These are phyloP conservation scores for Hylaea fasciaria DNA, from an alignment of 2,888 invertebrate genomes.

Conservation along the genomic window DNA sequence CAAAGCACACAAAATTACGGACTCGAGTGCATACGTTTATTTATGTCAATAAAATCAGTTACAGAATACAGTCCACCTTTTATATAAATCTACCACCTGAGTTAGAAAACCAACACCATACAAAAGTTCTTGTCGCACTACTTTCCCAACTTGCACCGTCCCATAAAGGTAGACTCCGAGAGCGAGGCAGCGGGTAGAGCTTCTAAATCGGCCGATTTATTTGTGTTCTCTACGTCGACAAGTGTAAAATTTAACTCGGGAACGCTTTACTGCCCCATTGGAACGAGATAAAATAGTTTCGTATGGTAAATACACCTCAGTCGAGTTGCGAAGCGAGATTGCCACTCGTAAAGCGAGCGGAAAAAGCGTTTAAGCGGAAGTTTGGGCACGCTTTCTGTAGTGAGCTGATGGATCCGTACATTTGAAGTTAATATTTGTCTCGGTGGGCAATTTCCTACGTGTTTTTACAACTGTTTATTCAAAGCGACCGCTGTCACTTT, in stretches of 20 bases:
- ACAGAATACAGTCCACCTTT: too few species aligned
- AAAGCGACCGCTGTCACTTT: neutral
- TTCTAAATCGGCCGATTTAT: constrained; percentile 69
- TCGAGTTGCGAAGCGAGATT: constrained; percentile 37
- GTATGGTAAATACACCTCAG: constrained; percentile 49
- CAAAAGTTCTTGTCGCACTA: constrained; percentile 16
- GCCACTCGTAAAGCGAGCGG: constrained; percentile 30
- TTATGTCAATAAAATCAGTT: too few species aligned
- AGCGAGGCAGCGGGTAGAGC: constrained; percentile 48
- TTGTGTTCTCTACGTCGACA: constrained; percentile 58
- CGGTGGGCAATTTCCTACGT: neutral
- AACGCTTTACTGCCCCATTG: constrained; percentile 65
- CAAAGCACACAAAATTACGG: too few species aligned
- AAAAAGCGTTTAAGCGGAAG: constrained; percentile 32
- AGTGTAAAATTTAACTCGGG: constrained; percentile 63
- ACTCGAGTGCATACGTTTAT: too few species aligned
- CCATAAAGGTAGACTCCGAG: constrained; percentile 40
- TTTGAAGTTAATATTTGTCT: constrained; percentile 1
- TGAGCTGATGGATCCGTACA: constrained; percentile 3
- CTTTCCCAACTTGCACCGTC: constrained; percentile 25
- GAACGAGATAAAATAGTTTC: constrained; percentile 57
- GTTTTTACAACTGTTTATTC: neutral
- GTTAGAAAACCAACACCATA: too few species aligned
- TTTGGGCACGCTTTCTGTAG: constrained; percentile 11
- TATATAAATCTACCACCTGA: too few species aligned